Evolutionary conservation across 2,888 invertebrate species (phyloP), one percentile per base, ranked within the genome.

Genomic region (Horisme vitalbata): DNA sequence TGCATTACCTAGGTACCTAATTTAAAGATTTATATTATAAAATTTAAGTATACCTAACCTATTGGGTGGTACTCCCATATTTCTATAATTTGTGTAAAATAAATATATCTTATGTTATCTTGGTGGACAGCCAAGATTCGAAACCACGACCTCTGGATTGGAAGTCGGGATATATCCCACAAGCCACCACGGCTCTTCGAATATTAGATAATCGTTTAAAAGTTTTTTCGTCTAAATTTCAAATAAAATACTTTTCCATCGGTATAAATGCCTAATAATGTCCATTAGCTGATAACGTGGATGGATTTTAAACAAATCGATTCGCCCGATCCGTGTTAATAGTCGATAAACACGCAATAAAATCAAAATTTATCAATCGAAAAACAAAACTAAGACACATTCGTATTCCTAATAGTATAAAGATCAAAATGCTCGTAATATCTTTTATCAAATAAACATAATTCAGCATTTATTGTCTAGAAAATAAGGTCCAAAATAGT

Each of bases 231-330:
- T 39, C 28, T 20, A 23, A 39, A 34, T 34, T 20, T 13, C 20
- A 30, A 7, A 32, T 36, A 35, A 18, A 11, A 39, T 27, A 41
- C 35, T 49, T 45, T 39, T 39, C 23, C 35, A 32, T 36, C 44
- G 24, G 39, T 43, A 41, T 32, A 12, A 31, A 44, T 13, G 24
- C 9, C 31, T 35, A 24, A 37, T 32, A 24, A 18, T 41, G 26
- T 41, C 38, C 33, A 23, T 41, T 13, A 52, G 38, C 39, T 41
- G 55, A 57, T 57, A 52, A 41, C 24, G 41, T 43, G 33, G 44
- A 51, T 50, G 44, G 46, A 39, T 53, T 52, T 53, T 44, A 47
- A 59, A 59, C 55, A 57, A 53, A 50, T 50, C 44, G 52, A 46
- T 52, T 52, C 47, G 45, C 20, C 35, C 37, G 36, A 31, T 37